Percentiles rank a stretch among this genome's conserved stretches.
Evolutionary conservation across 2,888 invertebrate genomes (phyloP).

Genomic region (Euproctis similis): DNA sequence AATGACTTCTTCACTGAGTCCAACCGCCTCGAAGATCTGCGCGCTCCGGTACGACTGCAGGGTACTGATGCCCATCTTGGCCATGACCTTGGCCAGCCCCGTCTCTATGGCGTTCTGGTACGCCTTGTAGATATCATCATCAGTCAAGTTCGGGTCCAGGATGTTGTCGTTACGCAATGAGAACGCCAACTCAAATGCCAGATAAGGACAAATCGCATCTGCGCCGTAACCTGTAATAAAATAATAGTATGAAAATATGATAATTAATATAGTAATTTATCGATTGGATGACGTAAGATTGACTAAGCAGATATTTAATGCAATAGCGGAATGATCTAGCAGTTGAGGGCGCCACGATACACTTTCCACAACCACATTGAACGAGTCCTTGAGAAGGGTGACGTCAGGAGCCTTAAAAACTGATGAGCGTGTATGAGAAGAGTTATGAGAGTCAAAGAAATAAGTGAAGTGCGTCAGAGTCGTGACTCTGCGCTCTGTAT

Average conservation of each 20-base stretch:
- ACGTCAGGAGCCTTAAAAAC: too few relatives aligned
- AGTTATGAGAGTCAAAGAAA: too few relatives aligned
- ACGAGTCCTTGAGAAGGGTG: too few relatives aligned
- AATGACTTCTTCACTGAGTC: constrained; percentile 92
- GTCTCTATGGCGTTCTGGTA: constrained; percentile 94
- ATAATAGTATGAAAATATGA: background rate
- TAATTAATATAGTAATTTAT: too few relatives aligned
- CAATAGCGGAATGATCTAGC: too few relatives aligned
- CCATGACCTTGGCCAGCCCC: constrained; percentile 86
- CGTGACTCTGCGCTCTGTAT: too few relatives aligned
- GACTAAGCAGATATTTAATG: too few relatives aligned
- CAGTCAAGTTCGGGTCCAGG: constrained; percentile 83
- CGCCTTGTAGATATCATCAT: constrained; percentile 87
- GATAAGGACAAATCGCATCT: constrained; percentile 97
- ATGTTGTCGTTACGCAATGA: constrained; percentile 91
- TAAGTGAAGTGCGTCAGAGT: too few relatives aligned
- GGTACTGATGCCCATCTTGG: constrained; percentile 99
- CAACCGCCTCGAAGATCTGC: constrained; percentile 99
- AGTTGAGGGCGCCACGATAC: too few relatives aligned
- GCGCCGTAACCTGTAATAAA: constrained; percentile 85
- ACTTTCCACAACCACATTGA: too few relatives aligned
- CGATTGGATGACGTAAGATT: too few relatives aligned
- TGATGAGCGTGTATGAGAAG: too few relatives aligned
- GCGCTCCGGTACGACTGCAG: constrained; percentile 99
- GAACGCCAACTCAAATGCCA: constrained; percentile 94